Conservation (phyloP, 92 coral and sea anemone species). For the Micromussa lordhowensis region DNA sequence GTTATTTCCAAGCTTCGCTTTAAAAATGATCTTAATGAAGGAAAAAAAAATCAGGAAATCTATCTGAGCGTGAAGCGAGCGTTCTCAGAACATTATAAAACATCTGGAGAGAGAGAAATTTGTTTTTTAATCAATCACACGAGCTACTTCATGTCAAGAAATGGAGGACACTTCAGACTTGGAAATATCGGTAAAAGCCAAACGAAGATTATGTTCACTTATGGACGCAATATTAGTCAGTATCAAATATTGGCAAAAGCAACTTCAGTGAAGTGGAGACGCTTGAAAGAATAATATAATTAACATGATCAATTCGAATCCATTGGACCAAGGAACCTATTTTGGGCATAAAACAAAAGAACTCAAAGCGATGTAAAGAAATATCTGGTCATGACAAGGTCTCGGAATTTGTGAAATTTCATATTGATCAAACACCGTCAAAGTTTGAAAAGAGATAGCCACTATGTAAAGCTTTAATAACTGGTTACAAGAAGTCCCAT, state of each 20-base stretch:
- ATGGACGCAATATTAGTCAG: not conserved
- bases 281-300: not conserved
- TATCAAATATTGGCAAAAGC: not conserved
- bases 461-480: no score
- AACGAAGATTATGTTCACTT: not conserved
- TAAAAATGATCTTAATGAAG: not conserved
- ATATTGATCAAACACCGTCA: no score
- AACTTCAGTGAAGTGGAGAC: not conserved
- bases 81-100: not conserved
- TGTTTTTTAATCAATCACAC: not conserved
- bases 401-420: no score
- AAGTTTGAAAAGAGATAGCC: no score
- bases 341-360: not conserved
- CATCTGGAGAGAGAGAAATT: not conserved
- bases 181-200: not conserved
- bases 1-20: not conserved
- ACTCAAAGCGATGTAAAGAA: not conserved
- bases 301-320: not conserved
- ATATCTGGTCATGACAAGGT: not conserved
- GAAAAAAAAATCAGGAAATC: not conserved
- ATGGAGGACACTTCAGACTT: not conserved
- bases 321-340: not conserved
- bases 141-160: not conserved
- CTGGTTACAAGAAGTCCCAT: no score
- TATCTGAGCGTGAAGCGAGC: not conserved